A percentile compares a stretch with the other conserved stretches of the same genome.
phyloP scores from a whole-genome alignment of 35 echinoderm and acorn worm species.

The Stichopus chloronotus region DNA sequence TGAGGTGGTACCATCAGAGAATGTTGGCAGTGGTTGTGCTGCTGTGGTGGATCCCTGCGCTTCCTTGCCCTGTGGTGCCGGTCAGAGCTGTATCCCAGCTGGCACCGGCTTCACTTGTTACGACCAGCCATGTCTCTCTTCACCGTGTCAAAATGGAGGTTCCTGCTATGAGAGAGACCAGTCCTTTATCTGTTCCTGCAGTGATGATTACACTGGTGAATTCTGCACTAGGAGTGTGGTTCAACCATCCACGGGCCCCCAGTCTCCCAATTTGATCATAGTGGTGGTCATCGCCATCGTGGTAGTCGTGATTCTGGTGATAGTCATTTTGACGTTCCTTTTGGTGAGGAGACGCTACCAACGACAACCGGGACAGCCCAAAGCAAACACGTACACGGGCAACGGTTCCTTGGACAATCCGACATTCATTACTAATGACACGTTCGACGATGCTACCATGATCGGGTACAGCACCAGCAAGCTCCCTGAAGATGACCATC shows the following conservation, averaged over 20 bases:
- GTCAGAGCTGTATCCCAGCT: constrained; percentile 43
- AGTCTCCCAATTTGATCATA: not conserved
- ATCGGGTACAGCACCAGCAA: constrained; percentile 50
- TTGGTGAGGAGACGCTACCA: constrained; percentile 37
- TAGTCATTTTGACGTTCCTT: constrained; percentile 46
- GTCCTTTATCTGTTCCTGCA: constrained; percentile 48
- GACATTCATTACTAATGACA: constrained; percentile 66
- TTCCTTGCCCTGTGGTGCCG: constrained; percentile 57
- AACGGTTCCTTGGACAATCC: constrained; percentile 62
- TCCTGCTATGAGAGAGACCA: constrained; percentile 38
- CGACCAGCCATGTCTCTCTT: constrained; percentile 32
- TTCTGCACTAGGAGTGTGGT: not conserved
- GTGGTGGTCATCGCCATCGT: constrained; percentile 50
- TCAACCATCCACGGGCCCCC: not conserved
- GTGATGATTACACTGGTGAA: constrained; percentile 51
- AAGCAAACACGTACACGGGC: not conserved
- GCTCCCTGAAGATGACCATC: constrained; percentile 26
- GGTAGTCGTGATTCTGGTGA: constrained; percentile 61
- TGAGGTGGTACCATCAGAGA: constrained; percentile 78
- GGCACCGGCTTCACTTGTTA: constrained; percentile 60
- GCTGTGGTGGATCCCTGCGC: constrained; percentile 50
- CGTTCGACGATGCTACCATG: constrained; percentile 92
- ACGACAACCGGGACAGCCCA: constrained; percentile 19
- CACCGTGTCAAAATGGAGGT: constrained; percentile 68
- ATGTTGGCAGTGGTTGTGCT: constrained; percentile 63